These are phyloP conservation scores for Morpho helenor DNA, from an alignment of 2,888 invertebrate species.

Conservation along the genomic window DNA sequence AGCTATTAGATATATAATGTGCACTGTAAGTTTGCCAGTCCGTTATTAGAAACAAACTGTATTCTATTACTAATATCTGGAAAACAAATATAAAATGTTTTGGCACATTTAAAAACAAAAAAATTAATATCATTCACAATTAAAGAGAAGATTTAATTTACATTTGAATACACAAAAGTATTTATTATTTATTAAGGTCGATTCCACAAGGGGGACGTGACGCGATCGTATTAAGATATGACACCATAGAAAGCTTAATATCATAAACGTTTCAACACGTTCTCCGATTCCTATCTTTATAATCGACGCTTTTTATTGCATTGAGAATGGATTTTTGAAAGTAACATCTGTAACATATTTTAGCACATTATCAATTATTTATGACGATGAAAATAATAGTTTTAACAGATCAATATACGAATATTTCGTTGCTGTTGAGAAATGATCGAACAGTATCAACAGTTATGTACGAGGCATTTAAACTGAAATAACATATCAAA, in stretches of 20 bases:
- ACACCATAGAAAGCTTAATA: conserved; percentile 55
- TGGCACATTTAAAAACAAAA: too few relatives aligned
- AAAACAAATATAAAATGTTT: too few relatives aligned
- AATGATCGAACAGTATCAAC: conserved; percentile 10
- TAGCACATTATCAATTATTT: conserved; percentile 48
- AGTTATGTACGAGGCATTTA: conserved; percentile 46
- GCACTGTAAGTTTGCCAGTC: too few relatives aligned
- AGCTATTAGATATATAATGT: too few relatives aligned
- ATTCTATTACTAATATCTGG: too few relatives aligned
- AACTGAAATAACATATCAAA: conserved; percentile 61
- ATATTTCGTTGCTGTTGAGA: conserved; percentile 2
- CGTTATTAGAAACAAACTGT: too few relatives aligned
- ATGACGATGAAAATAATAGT: conserved; percentile 34
- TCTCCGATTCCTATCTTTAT: conserved; percentile 60
- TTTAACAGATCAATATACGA: conserved; percentile 1
- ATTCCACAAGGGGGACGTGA: conserved; percentile 42
- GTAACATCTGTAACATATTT: conserved; percentile 57
- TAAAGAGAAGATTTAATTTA: conserved; percentile 5
- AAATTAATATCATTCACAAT: neutral
- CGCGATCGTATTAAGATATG: conserved; percentile 66
- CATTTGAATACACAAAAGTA: conserved; percentile 8
- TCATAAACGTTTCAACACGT: conserved; percentile 58
- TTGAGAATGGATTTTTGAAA: conserved; percentile 68
- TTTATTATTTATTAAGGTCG: conserved; percentile 23
- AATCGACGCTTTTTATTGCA: conserved; percentile 56